Conservation (phyloP, 2,797 vertebrate genomes). For the Gymnothorax reevesii region DNA sequence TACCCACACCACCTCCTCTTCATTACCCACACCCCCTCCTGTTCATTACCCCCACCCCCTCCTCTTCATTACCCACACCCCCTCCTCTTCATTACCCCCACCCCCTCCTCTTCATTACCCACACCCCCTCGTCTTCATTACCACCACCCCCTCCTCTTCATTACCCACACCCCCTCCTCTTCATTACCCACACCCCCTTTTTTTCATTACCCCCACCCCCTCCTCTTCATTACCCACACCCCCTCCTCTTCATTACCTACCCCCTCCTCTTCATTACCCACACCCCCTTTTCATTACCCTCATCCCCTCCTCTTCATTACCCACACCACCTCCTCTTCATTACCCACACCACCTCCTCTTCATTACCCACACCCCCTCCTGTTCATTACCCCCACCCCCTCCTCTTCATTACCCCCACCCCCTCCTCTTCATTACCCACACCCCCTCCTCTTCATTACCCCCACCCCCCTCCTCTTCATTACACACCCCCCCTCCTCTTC, state of each 20-base stretch:
- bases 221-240: slow-evolving; percentile 19
- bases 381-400: neutral
- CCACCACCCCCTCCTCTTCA: neutral
- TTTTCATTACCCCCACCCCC: slow-evolving; percentile 13
- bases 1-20: slow-evolving; percentile 37
- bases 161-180: slow-evolving; percentile 36
- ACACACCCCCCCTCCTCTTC: neutral
- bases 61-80: neutral
- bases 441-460: neutral
- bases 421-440: slow-evolving; percentile 37
- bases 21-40: neutral
- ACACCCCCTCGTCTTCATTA: slow-evolving; percentile 44
- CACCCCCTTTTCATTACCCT: slow-evolving; percentile 21
- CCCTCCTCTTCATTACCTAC: slow-evolving; percentile 34
- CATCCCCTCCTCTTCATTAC: neutral
- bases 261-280: neutral
- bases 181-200: neutral
- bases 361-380: slow-evolving; percentile 34
- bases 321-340: slow-evolving; percentile 43
- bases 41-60: slow-evolving; percentile 23
- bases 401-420: neutral
- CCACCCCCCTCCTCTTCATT: neutral
- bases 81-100: neutral
- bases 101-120: slow-evolving; percentile 31
- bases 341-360: neutral